These are phyloP conservation scores for Leistus spinibarbis DNA, from an alignment of 2,888 invertebrate genomes.

Conservation along the genomic window DNA sequence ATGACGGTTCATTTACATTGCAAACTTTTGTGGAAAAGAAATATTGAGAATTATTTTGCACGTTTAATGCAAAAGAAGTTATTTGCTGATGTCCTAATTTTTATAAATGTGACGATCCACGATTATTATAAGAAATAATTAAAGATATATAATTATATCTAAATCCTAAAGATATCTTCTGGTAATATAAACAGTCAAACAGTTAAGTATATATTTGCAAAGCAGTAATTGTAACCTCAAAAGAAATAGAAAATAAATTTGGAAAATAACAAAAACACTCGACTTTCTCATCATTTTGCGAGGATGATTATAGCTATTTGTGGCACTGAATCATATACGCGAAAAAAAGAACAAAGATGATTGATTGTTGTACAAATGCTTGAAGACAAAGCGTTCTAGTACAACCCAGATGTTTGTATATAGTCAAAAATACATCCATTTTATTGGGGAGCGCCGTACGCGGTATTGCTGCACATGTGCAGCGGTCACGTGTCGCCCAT, in stretches of 20 bases:
- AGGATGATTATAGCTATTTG: neutral
- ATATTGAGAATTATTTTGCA: no score
- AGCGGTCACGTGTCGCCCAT: slow-evolving; percentile 23
- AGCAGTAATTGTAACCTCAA: no score
- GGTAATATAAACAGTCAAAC: no score
- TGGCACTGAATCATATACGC: neutral
- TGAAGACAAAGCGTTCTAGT: neutral
- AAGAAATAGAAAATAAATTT: neutral
- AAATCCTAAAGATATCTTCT: no score
- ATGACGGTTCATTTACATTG: no score
- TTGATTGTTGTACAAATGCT: neutral
- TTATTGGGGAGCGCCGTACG: neutral
- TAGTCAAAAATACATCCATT: neutral
- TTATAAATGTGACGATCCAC: no score
- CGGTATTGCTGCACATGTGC: neutral
- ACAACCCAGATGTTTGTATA: neutral
- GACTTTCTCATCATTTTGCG: neutral
- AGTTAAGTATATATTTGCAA: neutral
- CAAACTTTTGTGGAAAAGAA: no score
- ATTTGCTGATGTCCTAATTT: no score
- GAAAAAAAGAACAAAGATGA: neutral
- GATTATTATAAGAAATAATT: no score
- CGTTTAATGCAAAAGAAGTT: no score
- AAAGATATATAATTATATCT: no score
- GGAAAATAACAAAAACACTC: neutral